Conservation (phyloP, 2,888 invertebrate species). For the Polyommatus icarus region DNA sequence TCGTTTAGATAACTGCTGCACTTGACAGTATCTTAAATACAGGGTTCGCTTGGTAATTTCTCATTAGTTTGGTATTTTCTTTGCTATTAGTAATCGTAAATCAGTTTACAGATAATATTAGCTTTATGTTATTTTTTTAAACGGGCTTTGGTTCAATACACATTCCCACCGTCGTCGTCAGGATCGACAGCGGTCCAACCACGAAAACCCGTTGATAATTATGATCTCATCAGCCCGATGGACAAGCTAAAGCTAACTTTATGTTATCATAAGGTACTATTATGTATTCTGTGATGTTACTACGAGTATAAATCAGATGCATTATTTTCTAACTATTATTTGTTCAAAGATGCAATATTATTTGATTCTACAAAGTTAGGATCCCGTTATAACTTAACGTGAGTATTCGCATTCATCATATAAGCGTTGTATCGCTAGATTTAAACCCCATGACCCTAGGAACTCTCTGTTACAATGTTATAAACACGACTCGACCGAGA, state of each 20-base stretch:
- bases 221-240: too few relatives aligned
- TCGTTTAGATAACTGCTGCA: background rate
- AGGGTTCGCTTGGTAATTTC: background rate
- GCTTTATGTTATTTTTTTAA: background rate
- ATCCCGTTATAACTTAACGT: conserved; percentile 1
- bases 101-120: background rate
- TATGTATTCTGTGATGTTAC: too few relatives aligned
- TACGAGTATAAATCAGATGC: background rate
- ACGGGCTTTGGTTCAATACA: too few relatives aligned
- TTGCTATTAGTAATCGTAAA: background rate
- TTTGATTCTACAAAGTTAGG: too few relatives aligned
- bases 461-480: conserved; percentile 6
- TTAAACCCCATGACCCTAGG: conserved; percentile 22
- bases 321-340: background rate
- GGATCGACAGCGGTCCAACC: too few relatives aligned
- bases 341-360: too few relatives aligned
- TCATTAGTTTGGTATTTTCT: background rate
- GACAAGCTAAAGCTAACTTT: background rate
- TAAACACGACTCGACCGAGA: background rate
- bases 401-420: conserved; percentile 24
- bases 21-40: conserved; percentile 1
- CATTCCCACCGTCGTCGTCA: too few relatives aligned
- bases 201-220: too few relatives aligned
- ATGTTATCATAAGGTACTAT: background rate
- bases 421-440: conserved; percentile 8